Percentiles rank a stretch among this genome's conserved stretches.
Evolutionary conservation across 2,797 vertebrate species (phyloP).

Genomic region (Eospalax fontanierii): DNA sequence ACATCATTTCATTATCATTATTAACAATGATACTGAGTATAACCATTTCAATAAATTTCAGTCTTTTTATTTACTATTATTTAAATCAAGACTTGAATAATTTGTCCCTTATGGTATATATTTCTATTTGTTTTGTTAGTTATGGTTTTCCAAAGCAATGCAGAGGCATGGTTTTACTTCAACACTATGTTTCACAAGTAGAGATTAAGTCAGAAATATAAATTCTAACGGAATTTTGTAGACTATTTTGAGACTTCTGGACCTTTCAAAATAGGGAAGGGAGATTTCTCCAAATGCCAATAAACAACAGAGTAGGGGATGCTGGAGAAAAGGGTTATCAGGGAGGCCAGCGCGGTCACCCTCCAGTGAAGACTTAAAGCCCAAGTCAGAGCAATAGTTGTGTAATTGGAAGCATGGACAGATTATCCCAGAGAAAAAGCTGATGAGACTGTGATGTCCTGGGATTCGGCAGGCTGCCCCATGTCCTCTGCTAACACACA

Average conservation of each 20-base stretch:
- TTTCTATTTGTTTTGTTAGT: background rate
- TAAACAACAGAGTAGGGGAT: background rate
- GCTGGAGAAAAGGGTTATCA: background rate
- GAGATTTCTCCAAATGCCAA: background rate
- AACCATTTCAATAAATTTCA: slow-evolving; percentile 18
- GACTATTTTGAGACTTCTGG: background rate
- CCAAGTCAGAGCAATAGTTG: background rate
- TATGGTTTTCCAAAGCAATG: background rate
- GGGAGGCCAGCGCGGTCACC: too few relatives aligned
- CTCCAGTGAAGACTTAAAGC: background rate
- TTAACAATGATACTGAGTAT: slow-evolving; percentile 27
- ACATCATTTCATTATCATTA: slow-evolving; percentile 8
- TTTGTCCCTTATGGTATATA: background rate
- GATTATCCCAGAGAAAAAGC: too few relatives aligned
- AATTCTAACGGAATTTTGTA: background rate
- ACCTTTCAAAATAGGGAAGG: background rate
- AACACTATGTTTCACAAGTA: background rate
- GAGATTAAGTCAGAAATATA: background rate
- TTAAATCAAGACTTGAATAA: slow-evolving; percentile 1
- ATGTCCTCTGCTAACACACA: background rate
- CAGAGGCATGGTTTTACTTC: background rate
- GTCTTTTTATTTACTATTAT: slow-evolving; percentile 59
- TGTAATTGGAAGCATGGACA: background rate
- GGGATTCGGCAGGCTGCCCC: too few relatives aligned
- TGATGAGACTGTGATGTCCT: too few relatives aligned